Percentiles rank a stretch among this genome's conserved stretches.
Conservation (phyloP, 1,140 invertebrate species). For the Calliopsis andreniformis region DNA sequence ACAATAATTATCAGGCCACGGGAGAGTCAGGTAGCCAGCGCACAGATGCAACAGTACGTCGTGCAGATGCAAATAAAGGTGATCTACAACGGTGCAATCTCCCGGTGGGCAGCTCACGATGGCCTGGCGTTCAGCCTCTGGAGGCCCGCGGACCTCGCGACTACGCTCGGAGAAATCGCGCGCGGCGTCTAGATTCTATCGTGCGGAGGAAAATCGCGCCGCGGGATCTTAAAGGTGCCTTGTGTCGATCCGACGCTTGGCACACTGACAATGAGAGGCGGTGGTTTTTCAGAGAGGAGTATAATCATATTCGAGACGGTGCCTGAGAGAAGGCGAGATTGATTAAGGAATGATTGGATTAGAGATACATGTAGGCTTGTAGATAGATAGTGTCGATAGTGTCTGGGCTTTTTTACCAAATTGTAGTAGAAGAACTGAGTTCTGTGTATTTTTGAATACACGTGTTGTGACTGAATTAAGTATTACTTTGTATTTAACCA, state of each 20-base stretch:
- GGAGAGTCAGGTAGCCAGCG: slow-evolving; percentile 53
- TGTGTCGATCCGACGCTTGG: slow-evolving; percentile 22
- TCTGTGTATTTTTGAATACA: too few species aligned
- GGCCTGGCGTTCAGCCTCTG: slow-evolving; percentile 44
- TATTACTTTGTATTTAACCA: too few species aligned
- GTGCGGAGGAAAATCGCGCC: slow-evolving; percentile 50
- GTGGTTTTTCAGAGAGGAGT: not conserved
- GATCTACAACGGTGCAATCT: slow-evolving; percentile 66
- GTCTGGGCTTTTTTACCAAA: too few species aligned
- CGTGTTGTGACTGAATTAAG: too few species aligned
- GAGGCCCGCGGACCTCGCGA: slow-evolving; percentile 38
- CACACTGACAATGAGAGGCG: not conserved
- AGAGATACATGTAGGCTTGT: too few species aligned
- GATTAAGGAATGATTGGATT: too few species aligned
- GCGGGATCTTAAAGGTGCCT: slow-evolving; percentile 19
- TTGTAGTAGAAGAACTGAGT: too few species aligned
- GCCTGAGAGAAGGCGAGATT: too few species aligned
- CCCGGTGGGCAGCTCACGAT: slow-evolving; percentile 62
- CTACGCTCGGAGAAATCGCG: slow-evolving; percentile 27
- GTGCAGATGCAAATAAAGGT: slow-evolving; percentile 70
- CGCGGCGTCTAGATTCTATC: slow-evolving; percentile 60
- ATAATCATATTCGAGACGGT: too few species aligned
- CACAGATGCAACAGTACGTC: slow-evolving; percentile 61
- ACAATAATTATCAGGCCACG: slow-evolving; percentile 65
- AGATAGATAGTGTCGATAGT: too few species aligned